A percentile compares a stretch with the other conserved stretches of the same genome.
phyloP scores from a whole-genome alignment of 2,797 vertebrate species.

The Rhynchotus rufescens region DNA sequence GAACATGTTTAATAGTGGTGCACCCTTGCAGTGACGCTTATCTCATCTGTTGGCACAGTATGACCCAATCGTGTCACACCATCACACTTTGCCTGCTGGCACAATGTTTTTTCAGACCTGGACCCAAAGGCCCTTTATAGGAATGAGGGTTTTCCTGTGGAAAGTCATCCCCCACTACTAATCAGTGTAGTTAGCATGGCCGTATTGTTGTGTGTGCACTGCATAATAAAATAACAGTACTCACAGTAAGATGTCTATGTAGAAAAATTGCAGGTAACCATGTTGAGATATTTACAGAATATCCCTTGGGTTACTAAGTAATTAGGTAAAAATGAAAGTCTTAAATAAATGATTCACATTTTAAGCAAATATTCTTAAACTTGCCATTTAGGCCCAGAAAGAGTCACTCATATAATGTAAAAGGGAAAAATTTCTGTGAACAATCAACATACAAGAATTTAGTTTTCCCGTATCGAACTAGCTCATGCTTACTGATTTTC shows the following conservation, averaged over 20 bases:
- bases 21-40: neutral
- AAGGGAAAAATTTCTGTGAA: neutral
- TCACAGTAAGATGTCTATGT: neutral
- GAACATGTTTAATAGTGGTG: neutral
- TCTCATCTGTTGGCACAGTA: neutral
- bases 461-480: neutral
- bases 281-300: neutral
- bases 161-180: neutral
- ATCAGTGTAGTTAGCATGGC: neutral
- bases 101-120: neutral
- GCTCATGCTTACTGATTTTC: neutral
- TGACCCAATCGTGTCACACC: neutral
- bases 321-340: neutral
- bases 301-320: neutral
- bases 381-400: neutral
- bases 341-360: neutral
- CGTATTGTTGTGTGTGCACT: neutral
- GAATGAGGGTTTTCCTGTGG: neutral
- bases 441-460: neutral
- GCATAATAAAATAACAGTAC: neutral
- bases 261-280: neutral
- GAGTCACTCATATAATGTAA: neutral
- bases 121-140: neutral
- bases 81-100: neutral
- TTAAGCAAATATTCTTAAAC: neutral